Evolutionary conservation across 2,888 invertebrate genomes (phyloP).

Genomic region (Theretra japonica): DNA sequence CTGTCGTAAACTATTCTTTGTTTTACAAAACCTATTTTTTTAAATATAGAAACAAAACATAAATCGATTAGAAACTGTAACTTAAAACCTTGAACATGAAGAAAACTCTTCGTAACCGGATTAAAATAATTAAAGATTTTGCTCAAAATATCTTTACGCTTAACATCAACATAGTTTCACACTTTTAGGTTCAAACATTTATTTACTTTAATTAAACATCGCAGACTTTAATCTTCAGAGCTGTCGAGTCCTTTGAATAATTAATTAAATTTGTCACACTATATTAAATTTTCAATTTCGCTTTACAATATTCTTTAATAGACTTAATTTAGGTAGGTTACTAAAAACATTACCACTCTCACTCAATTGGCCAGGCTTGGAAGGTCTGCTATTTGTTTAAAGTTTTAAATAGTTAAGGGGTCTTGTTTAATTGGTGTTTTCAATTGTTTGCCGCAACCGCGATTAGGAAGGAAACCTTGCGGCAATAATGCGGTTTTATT

Average conservation of each 20-base stretch:
- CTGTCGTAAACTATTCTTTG: not conserved
- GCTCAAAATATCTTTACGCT: slow-evolving; percentile 30
- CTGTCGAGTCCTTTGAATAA: not conserved
- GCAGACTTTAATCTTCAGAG: not conserved
- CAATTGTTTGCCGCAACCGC: not conserved
- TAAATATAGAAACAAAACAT: not conserved
- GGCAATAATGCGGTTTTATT: slow-evolving; percentile 56
- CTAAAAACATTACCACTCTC: not conserved
- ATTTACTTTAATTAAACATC: slow-evolving; percentile 9
- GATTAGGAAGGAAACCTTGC: slow-evolving; percentile 50
- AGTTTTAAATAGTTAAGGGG: not conserved
- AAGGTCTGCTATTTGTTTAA: not conserved
- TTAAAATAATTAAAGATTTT: not conserved
- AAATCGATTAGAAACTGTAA: slow-evolving; percentile 16
- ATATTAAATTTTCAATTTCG: not conserved
- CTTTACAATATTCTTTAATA: not conserved
- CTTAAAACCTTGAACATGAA: not conserved
- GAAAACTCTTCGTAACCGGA: slow-evolving; percentile 2
- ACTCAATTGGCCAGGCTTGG: not conserved
- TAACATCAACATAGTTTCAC: slow-evolving; percentile 10
- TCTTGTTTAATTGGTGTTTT: slow-evolving; percentile 3
- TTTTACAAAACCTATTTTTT: not conserved
- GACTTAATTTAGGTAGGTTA: not conserved
- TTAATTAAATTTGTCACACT: not conserved
- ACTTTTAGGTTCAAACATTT: slow-evolving; percentile 35